Evolutionary conservation across 2,888 invertebrate genomes (phyloP), one percentile per base, ranked within the genome.

Genomic region (Cryptocephalus moraei): DNA sequence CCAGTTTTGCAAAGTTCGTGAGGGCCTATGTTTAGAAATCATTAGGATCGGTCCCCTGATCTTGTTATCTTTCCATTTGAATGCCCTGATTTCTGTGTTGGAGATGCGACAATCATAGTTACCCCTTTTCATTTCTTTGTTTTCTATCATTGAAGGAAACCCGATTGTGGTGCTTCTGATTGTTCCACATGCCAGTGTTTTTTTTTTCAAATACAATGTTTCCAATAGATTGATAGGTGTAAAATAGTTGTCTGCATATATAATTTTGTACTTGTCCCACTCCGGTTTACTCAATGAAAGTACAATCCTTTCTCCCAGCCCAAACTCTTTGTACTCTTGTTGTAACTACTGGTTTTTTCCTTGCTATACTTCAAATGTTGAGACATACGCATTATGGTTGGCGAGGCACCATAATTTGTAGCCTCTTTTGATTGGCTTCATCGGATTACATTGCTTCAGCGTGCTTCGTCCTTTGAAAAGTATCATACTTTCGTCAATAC

Each of bases 371-470:
- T 54, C 52, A 48, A 59, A 59, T 41, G 41, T 49, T 11, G 40
- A 31, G 4, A 56, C 46, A 44, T 49, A 58, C 3, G 51, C 56
- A 11, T 41, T 49, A 44, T 53, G 50, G 43, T 57, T 54, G 22
- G 47, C 47, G 8, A 52, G 34, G 36, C 49, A 49, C 54, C 57
- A 57, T 32, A 54, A 31, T 47, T 56, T 59, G 41, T 52, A 58
- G 8, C 56, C 55, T 31, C 55, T 51, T 46, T 57, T 58, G 31
- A 58, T 52, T 8, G 56, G 53, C 41, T 59, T 58, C 54, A 53
- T 54, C 2, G 58, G 57, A 33, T 51, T 56, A 40, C 54, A 58
- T 41, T 58, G 56, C 39, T 52, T 55, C 33, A 56, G 42, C 38
- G 44, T 40, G 32, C 40, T 49, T 38, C 55, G 34, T 10, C 54